Evolutionary conservation across 2,113 vertebrate genomes (phyloP).

Genomic region (Bagarius yarrelli): DNA sequence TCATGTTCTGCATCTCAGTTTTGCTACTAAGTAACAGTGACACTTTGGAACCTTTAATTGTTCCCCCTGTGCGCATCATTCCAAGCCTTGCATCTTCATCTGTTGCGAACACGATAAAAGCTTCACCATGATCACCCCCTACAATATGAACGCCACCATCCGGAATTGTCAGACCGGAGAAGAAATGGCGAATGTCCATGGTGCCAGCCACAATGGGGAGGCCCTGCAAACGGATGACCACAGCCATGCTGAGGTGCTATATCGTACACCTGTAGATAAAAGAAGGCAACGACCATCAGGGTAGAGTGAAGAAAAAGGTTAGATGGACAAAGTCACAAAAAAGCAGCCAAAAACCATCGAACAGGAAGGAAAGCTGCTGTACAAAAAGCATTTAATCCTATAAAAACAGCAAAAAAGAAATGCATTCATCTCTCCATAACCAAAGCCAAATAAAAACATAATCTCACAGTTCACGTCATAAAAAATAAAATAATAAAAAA

Average conservation of each 20-base stretch:
- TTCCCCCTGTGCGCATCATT: conserved; percentile 99
- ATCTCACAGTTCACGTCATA: conserved; percentile 16
- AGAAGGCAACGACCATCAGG: conserved; percentile 97
- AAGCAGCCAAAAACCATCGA: conserved; percentile 37
- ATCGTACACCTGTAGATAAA: conserved; percentile 98
- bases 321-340: conserved; percentile 38
- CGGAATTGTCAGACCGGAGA: conserved; percentile 99
- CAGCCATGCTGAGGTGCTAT: conserved; percentile 98
- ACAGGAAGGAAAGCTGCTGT: neutral
- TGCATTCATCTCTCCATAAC: conserved; percentile 3
- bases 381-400: conserved; percentile 27
- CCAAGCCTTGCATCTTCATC: conserved; percentile 99
- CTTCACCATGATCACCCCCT: conserved; percentile 99
- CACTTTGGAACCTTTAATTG: conserved; percentile 97
- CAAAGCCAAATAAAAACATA: conserved; percentile 33
- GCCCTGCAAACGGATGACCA: conserved; percentile 99
- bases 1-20: conserved; percentile 99
- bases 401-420: conserved; percentile 22
- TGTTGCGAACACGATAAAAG: conserved; percentile 99
- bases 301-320: conserved; percentile 61
- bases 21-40: conserved; percentile 97
- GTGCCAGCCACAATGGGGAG: conserved; percentile 99
- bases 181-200: conserved; percentile 99
- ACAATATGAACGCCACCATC: conserved; percentile 99
- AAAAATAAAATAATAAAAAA: neutral